A percentile compares a stretch with the other conserved stretches of the same genome.
These are phyloP conservation scores for Xiphorhynchus elegans DNA, from an alignment of 2,113 vertebrate genomes.

Conservation along the genomic window DNA sequence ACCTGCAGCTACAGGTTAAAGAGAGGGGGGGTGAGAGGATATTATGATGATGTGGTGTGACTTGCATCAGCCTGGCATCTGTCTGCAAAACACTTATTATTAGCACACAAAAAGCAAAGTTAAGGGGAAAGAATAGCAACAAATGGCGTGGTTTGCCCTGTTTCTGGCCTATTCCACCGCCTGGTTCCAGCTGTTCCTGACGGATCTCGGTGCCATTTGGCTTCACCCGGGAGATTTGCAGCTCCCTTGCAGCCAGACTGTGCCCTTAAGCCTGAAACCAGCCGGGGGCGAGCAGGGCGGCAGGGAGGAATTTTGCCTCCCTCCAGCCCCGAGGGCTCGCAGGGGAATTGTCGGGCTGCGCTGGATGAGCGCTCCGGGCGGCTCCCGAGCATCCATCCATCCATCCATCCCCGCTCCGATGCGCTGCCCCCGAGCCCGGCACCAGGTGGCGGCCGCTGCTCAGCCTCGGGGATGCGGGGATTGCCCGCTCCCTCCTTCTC, in stretches of 20 bases:
- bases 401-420: background rate
- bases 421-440: background rate
- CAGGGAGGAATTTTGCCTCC: background rate
- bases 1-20: fast-evolving
- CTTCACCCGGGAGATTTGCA: background rate
- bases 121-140: background rate
- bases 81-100: fast-evolving
- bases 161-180: background rate
- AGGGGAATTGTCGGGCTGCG: background rate
- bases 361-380: background rate
- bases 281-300: background rate
- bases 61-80: background rate
- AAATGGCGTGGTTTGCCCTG: background rate
- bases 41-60: background rate
- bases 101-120: background rate
- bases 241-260: background rate
- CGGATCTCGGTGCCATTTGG: fast-evolving
- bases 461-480: background rate
- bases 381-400: too few species aligned
- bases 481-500: background rate
- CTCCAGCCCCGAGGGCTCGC: background rate
- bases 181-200: background rate
- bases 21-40: background rate
- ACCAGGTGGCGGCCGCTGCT: constrained; percentile 68
- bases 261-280: background rate